Base-by-base conservation (phyloP, 2,888 invertebrate genomes). In the Xanthia icteritia region DNA sequence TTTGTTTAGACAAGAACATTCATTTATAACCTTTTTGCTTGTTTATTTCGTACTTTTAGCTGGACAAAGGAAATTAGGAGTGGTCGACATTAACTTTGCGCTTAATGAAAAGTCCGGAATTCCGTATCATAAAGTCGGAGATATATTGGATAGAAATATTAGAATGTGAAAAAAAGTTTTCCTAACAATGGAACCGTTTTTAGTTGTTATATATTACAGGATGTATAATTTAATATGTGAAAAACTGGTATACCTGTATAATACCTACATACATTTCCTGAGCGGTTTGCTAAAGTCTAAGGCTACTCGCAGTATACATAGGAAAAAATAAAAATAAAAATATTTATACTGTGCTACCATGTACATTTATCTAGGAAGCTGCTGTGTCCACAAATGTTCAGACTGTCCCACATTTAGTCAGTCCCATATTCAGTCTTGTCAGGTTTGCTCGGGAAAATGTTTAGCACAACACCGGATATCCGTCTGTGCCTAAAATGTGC, bases 1-100 rank as follows among this genome's bases (percentile, higher is more conserved):
- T 82, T 86, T 86, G 76, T 87, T 81, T 79, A 76, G 68, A 77
- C 39, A 61, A 71, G 51, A 56, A 54, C 20, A 60, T 64, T 79
- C 15, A 31, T 76, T 73, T 15, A 17, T 42, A 67, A 39, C 3
- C 36, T 67, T 48, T 48, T 31, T 42, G 1, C 31, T 56, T 85
- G 13, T 60, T 61, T 67, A 63, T 36, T 27, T 65, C 5, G 20
- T 58, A 48, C n/a, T 69, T 82, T 69, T 13, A 56, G 20, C 6
- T 64, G 20, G 36, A 82, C 61, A 61, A 76, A 82, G 54, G 56
- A 82, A 82, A 70, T 73, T 56, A 36, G 5, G 23, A 61, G 39
- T 42, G 27, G 54, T 15, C 17, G 66, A 66, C 17, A 51, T 68
- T 76, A 39, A 77, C 13, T 70, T 72, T 71, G 64, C 13, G 13